Evolutionary conservation across 2,888 invertebrate genomes (phyloP), one percentile per base, ranked within the genome.

Genomic region (Drosophila tripunctata): DNA sequence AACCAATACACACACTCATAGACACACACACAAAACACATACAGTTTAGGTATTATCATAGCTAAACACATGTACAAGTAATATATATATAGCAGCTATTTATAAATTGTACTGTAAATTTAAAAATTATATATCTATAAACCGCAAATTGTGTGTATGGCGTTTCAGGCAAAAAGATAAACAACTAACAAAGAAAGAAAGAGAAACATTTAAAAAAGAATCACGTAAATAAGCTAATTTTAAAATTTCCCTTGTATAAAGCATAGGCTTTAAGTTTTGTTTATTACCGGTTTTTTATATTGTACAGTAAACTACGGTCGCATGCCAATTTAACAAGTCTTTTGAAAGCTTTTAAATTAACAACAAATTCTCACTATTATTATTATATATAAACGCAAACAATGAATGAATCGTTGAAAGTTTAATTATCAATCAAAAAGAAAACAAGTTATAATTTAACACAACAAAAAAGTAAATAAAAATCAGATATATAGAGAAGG

Each of bases 281-380:
- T 69, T 50, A 54, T 57, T 64, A 36, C 36, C 41, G 36, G 17
- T 35, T 44, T 75, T 68, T 75, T 72, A 67, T 62, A 74, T 35
- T 62, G 70, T 76, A 67, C 63, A 79, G 60, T 63, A 60, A 65
- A 69, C 61, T 47, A 61, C 51, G 31, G 62, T 67, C 58, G 21
- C 35, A 67, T 58, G 79, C 68, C 50, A 60, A 74, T 63, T 55
- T 51, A 63, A 38, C 44, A 60, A 67, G 67, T 82, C 66, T 65
- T 67, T 69, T 62, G 57, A 84, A 87, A 84, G 81, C 85, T 87
- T 87, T 81, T 84, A 87, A 84, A 75, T 41, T 54, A 72, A 70
- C 45, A 61, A 75, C 40, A 56, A 87, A 81, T 81, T 81, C 87
- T 87, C 87, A 81, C 66, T 83, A 74, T 78, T n/a, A n/a, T n/a